A percentile compares a stretch with the other conserved stretches of the same genome.
phyloP scores from a whole-genome alignment of 2,113 vertebrate genomes.

The Carollia perspicillata region DNA sequence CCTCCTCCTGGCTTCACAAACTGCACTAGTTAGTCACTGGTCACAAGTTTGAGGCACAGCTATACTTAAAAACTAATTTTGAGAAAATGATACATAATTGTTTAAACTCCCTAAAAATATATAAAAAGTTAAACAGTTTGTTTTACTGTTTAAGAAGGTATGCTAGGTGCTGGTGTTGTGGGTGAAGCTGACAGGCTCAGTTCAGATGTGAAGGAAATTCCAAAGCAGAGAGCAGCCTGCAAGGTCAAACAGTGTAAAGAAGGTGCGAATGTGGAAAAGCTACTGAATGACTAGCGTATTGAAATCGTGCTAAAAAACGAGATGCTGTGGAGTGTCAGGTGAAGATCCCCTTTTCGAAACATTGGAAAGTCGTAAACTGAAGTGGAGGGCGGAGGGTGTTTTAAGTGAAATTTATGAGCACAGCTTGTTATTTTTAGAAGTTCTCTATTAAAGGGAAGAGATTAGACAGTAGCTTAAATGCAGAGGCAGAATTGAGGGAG shows the following conservation, averaged over 20 bases:
- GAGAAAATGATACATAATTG: not conserved
- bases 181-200: not conserved
- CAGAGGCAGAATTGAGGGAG: conserved; percentile 22
- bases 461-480: conserved; percentile 14
- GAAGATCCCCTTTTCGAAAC: conserved; percentile 37
- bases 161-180: not conserved
- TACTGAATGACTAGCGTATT: not conserved
- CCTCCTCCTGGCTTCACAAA: not conserved
- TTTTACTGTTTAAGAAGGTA: not conserved
- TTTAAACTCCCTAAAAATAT: not conserved
- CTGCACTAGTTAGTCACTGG: not conserved
- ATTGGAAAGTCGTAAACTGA: not conserved
- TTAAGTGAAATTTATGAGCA: not conserved
- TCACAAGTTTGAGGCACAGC: not conserved
- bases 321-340: not conserved
- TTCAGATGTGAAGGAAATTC: not conserved
- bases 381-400: not conserved
- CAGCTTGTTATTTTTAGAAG: conserved; percentile 12
- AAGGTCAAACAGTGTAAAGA: not conserved
- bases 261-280: not conserved
- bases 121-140: not conserved
- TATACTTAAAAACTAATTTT: not conserved
- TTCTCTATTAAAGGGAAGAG: not conserved
- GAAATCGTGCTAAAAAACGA: not conserved
- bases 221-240: not conserved